phyloP scores from a whole-genome alignment of 2,113 vertebrate species.

The Peromyscus californicus region DNA sequence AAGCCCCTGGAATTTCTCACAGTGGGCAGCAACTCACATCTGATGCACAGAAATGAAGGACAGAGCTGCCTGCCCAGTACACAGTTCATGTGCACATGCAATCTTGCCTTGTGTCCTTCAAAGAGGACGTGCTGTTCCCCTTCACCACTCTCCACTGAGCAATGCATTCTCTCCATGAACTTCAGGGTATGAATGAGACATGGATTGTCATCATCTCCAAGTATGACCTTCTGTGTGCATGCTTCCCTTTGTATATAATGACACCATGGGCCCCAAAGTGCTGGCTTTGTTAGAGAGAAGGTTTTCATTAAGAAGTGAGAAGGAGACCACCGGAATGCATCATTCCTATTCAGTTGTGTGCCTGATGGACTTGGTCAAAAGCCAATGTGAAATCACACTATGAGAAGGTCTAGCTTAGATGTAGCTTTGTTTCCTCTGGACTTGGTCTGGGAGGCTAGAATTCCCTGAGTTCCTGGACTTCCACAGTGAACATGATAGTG shows the following conservation, averaged over 20 bases:
- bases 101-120: too few relatives aligned
- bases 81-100: accelerated
- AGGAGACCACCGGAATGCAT: accelerated
- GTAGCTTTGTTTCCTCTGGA: accelerated
- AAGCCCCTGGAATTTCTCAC: not conserved
- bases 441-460: not conserved
- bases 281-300: not conserved
- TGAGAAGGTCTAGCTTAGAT: accelerated
- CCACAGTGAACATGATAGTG: accelerated
- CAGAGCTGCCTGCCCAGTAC: too few relatives aligned
- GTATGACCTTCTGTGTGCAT: accelerated
- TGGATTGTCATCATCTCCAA: accelerated
- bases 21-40: not conserved
- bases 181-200: accelerated
- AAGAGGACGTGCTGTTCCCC: not conserved
- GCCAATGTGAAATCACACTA: accelerated
- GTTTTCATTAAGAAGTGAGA: not conserved
- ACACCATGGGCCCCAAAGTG: accelerated
- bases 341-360: accelerated
- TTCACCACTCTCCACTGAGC: not conserved
- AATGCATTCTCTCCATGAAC: not conserved
- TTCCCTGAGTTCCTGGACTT: not conserved
- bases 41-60: too few relatives aligned
- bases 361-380: too few relatives aligned
- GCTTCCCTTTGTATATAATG: accelerated